phyloP scores from a whole-genome alignment of 1,140 invertebrate genomes.

The Drosophila grimshawi region DNA sequence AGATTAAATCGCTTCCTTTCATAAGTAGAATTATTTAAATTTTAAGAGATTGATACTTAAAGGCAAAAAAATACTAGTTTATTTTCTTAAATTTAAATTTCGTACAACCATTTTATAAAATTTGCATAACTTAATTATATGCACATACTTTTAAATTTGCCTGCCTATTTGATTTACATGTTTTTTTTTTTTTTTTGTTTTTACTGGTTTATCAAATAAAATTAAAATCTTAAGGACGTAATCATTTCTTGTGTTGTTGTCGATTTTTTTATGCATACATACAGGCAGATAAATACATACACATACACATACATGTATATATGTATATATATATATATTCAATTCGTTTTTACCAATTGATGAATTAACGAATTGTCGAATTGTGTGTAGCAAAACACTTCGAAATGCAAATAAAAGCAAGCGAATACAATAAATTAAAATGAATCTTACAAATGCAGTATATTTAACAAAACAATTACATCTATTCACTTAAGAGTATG shows the following conservation, averaged over 20 bases:
- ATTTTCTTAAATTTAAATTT: too few species aligned
- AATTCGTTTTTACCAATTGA: constrained; percentile 38
- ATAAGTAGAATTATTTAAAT: too few species aligned
- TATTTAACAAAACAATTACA: constrained; percentile 30
- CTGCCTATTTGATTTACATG: background rate
- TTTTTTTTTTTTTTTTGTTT: background rate
- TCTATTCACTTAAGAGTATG: constrained; percentile 17
- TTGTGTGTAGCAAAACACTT: constrained; percentile 18
- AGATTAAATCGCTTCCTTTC: too few species aligned
- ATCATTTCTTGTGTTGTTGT: constrained; percentile 16
- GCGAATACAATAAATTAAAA: constrained; percentile 44
- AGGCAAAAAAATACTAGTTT: too few species aligned
- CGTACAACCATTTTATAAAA: too few species aligned
- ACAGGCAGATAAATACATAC: too few species aligned
- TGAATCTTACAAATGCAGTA: constrained; percentile 41
- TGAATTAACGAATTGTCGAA: constrained; percentile 35
- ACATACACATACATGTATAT: background rate
- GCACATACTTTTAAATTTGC: background rate
- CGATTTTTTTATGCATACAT: background rate
- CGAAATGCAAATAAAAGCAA: constrained; percentile 23
- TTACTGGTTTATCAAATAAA: constrained; percentile 21
- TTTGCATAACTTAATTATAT: too few species aligned
- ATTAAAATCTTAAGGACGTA: constrained; percentile 46
- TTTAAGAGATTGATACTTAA: too few species aligned
- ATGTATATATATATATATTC: background rate